Conservation (phyloP, 2,113 vertebrate genomes). For the Poeciliopsis retropinna region DNA sequence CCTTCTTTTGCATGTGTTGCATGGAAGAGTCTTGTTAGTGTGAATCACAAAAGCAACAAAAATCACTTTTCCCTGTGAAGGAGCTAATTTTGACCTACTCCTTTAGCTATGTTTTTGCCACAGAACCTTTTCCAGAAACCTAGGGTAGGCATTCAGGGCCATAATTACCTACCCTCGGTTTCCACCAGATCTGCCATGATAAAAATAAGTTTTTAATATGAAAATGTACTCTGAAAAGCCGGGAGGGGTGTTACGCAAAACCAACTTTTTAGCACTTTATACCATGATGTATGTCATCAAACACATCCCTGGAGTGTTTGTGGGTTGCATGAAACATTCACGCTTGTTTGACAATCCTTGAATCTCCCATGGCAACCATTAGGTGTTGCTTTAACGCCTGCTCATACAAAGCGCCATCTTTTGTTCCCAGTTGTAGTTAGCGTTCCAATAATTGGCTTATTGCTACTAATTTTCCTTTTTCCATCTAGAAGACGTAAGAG, state of each 20-base stretch:
- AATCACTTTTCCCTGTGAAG: conserved; percentile 11
- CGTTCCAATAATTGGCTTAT: not conserved
- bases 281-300: too few relatives aligned
- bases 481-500: not conserved
- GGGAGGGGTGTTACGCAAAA: too few relatives aligned
- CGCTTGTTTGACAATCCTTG: too few relatives aligned
- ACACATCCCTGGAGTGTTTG: too few relatives aligned
- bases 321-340: too few relatives aligned
- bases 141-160: not conserved
- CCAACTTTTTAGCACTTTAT: too few relatives aligned
- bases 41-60: not conserved
- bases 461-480: not conserved
- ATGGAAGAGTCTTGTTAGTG: not conserved
- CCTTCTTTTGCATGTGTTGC: conserved; percentile 23
- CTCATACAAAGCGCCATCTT: not conserved
- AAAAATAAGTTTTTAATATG: not conserved
- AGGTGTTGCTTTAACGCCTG: too few relatives aligned
- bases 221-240: not conserved
- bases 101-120: not conserved
- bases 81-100: conserved; percentile 19
- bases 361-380: too few relatives aligned
- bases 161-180: not conserved
- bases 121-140: not conserved
- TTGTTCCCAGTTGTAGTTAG: not conserved
- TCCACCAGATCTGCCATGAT: not conserved